Percentiles rank a stretch among this genome's conserved stretches.
phyloP scores from a whole-genome alignment of 1,140 invertebrate species.

The Panagrolaimus sp. region DNA sequence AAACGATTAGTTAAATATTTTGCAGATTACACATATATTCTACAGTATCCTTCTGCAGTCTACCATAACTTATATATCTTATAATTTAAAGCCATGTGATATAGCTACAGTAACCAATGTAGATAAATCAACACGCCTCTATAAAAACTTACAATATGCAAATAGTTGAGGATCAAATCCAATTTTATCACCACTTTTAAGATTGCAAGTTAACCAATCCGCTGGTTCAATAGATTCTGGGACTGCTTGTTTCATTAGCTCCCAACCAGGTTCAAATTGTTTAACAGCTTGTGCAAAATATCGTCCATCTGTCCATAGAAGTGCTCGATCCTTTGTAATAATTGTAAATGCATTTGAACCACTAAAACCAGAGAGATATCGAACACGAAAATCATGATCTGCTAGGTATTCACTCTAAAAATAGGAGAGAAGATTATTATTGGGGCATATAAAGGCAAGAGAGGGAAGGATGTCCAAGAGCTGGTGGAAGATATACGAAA shows the following conservation, averaged over 20 bases:
- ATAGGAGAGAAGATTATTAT: too few relatives aligned
- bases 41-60: too few relatives aligned
- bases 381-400: constrained; percentile 71
- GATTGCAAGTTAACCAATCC: constrained; percentile 49
- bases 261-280: constrained; percentile 43
- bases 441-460: too few relatives aligned
- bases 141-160: constrained; percentile 26
- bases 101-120: too few relatives aligned
- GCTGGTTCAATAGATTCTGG: constrained; percentile 33
- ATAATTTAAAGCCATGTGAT: too few relatives aligned
- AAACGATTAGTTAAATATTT: too few relatives aligned
- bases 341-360: constrained; percentile 81
- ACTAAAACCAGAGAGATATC: constrained; percentile 79
- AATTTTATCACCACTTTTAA: constrained; percentile 29
- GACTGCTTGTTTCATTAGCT: constrained; percentile 49
- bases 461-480: too few relatives aligned
- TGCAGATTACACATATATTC: too few relatives aligned
- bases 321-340: constrained; percentile 71
- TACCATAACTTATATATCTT: too few relatives aligned
- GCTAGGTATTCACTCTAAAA: constrained; percentile 82
- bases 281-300: constrained; percentile 70
- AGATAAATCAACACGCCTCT: too few relatives aligned
- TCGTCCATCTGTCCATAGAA: constrained; percentile 90
- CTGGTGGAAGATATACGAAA: too few relatives aligned
- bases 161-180: constrained; percentile 52